Conservation (phyloP, 2,888 invertebrate species). For the Epicampocera succincta region DNA sequence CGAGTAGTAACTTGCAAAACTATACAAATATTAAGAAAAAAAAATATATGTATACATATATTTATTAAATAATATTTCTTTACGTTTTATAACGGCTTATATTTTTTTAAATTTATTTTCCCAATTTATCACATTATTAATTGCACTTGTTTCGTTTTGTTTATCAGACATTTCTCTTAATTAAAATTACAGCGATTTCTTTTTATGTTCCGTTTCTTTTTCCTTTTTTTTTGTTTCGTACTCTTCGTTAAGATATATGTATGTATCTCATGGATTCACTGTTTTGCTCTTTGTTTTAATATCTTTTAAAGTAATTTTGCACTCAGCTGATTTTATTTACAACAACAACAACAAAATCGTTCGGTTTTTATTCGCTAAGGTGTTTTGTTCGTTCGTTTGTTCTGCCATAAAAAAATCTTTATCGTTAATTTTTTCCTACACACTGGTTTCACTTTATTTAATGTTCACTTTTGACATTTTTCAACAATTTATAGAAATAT, state of each 20-base stretch:
- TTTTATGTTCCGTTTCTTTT: slow-evolving; percentile 15
- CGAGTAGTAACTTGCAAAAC: slow-evolving; percentile 56
- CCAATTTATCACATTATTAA: slow-evolving; percentile 36
- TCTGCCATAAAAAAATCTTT: slow-evolving; percentile 18
- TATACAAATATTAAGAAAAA: slow-evolving; percentile 32
- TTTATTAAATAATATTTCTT: slow-evolving; percentile 13
- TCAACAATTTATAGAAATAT: slow-evolving; percentile 43
- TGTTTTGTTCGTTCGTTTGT: slow-evolving; percentile 44
- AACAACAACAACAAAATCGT: slow-evolving; percentile 46
- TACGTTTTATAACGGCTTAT: not conserved
- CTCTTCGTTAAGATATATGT: slow-evolving; percentile 29
- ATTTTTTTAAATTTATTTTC: slow-evolving; percentile 50
- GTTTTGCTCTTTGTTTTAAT: slow-evolving; percentile 28
- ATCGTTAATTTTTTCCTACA: slow-evolving; percentile 46
- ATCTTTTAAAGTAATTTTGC: slow-evolving; percentile 26
- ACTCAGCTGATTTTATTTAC: slow-evolving; percentile 64
- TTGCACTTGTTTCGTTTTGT: slow-evolving; percentile 14
- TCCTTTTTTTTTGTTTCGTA: slow-evolving; percentile 35
- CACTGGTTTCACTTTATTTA: slow-evolving; percentile 47
- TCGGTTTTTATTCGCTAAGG: slow-evolving; percentile 45
- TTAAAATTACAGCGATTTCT: slow-evolving; percentile 5
- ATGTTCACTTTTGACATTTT: slow-evolving; percentile 66
- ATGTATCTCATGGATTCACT: slow-evolving; percentile 7
- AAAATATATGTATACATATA: slow-evolving; percentile 11
- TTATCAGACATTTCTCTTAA: slow-evolving; percentile 5